phyloP scores from a whole-genome alignment of 92 coral and sea anemone genomes.

The Zoanthus gigantus region DNA sequence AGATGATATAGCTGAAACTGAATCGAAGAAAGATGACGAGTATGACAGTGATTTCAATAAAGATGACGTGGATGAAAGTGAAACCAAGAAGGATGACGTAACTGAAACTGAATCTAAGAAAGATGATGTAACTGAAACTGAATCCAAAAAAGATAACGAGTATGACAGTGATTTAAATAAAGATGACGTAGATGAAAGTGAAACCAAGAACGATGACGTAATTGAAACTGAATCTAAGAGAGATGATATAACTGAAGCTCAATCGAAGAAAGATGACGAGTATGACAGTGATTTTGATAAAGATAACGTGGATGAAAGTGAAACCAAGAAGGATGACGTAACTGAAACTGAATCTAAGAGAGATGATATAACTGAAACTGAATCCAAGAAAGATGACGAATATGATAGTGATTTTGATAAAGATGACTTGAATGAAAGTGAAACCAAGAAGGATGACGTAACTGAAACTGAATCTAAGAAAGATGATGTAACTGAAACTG shows the following conservation, averaged over 20 bases:
- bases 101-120: background rate
- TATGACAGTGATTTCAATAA: background rate
- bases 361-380: background rate
- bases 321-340: too few relatives aligned
- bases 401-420: background rate
- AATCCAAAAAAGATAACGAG: too few relatives aligned
- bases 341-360: too few relatives aligned
- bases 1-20: background rate
- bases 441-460: background rate
- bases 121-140: background rate
- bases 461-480: background rate
- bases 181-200: background rate
- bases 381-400: background rate
- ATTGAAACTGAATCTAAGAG: too few relatives aligned
- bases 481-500: background rate
- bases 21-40: background rate
- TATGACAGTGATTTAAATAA: too few relatives aligned
- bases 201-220: background rate
- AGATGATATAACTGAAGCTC: too few relatives aligned
- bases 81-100: background rate
- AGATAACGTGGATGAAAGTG: too few relatives aligned
- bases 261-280: too few relatives aligned
- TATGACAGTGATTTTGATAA: too few relatives aligned
- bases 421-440: background rate
- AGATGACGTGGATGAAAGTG: background rate